Percentiles rank a stretch among this genome's conserved stretches.
phyloP scores from a whole-genome alignment of 2,113 vertebrate genomes.

The Sigmodon hispidus region DNA sequence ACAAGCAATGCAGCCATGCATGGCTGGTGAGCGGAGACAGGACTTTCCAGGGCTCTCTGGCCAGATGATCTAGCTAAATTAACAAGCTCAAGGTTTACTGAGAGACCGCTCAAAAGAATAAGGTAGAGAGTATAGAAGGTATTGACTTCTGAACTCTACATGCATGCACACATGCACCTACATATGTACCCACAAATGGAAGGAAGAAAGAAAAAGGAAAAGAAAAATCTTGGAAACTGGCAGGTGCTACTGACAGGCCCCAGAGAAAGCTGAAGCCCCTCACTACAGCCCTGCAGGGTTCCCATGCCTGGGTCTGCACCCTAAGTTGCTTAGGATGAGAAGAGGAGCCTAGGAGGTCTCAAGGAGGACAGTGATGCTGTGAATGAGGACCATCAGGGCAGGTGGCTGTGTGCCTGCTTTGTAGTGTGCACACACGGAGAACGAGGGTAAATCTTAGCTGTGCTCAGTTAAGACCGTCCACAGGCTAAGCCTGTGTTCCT shows the following conservation, averaged over 20 bases:
- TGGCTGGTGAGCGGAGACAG: neutral
- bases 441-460: neutral
- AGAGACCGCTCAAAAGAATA: neutral
- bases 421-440: neutral
- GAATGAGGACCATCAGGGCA: neutral
- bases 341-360: rapidly evolving
- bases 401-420: neutral
- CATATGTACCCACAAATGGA: too few species aligned
- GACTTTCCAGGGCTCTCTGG: neutral
- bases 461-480: neutral
- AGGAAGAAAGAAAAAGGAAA: neutral
- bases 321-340: rapidly evolving
- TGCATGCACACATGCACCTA: neutral
- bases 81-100: neutral
- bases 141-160: neutral
- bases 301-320: rapidly evolving
- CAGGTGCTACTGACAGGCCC: neutral
- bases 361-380: rapidly evolving
- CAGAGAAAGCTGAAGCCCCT: neutral
- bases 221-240: neutral
- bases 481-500: neutral
- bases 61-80: neutral
- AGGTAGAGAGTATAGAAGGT: neutral
- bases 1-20: neutral
- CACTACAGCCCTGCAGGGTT: neutral